Evolutionary conservation across 1,140 invertebrate species (phyloP), one percentile per base, ranked within the genome.

Genomic region (Lysiphlebus fabarum): DNA sequence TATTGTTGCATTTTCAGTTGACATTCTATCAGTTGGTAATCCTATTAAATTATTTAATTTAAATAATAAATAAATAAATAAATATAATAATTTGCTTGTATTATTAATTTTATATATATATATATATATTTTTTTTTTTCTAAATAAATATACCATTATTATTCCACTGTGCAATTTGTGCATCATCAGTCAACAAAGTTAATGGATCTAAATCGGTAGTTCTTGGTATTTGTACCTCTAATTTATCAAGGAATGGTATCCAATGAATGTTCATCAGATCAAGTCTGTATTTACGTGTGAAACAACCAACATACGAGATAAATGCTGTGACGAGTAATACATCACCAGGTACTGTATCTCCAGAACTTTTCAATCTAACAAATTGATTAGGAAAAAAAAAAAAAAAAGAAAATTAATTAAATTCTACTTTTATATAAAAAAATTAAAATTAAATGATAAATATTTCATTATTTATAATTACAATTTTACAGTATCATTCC

Each of bases 301-400:
- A 98, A 64, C 92, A 95, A 3, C 95, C 95, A 7, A 96, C 88
- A 71, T 98, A 98, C 0, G 95, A 97, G 48, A 97, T 90, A 77
- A 97, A 98, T n/a, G 94, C 92, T 6, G 93, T 90, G 6, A 93
- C 87, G 4, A 96, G 73, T 0, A 97, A 77, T 38, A 96, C 87
- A 70, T 98, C 94, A 4, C 95, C 95, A 1, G 94, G 92, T 41
- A 96, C 79, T 61, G 90, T 95, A 43, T 86, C 81, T 64, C 85
- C 87, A 66, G 87, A 82, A 68, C 68, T 71, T 66, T 82, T 81
- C 62, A 81, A 76, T 58, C 78, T 84, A 71, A 48, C 40, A 37
- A 61, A 65, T 56, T 17, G 9, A 33, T 41, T 43, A 14, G 33
- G 53, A 10, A 17, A 36, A 38, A 38, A 53, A 49, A 26, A 42